Conservation (phyloP, 1,140 invertebrate species). For the Acromyrmex charruanus region DNA sequence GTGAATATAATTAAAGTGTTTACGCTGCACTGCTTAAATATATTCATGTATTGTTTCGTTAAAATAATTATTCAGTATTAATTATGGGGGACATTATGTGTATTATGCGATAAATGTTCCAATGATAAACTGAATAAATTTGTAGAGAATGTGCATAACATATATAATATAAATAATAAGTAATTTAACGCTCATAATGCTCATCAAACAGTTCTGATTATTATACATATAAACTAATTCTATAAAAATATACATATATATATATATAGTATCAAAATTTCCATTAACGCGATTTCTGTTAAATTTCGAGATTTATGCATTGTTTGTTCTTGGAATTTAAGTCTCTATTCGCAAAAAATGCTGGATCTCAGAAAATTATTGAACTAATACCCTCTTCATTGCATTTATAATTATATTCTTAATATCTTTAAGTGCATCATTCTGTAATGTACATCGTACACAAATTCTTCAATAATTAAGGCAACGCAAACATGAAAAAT, state of each 20-base stretch:
- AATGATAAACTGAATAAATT: slow-evolving; percentile 3
- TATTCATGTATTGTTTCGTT: background rate
- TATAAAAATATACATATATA: background rate
- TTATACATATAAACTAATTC: background rate
- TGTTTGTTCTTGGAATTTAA: background rate
- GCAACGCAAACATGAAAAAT: background rate
- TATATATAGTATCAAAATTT: slow-evolving; percentile 2
- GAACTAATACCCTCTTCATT: background rate
- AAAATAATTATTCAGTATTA: slow-evolving; percentile 2
- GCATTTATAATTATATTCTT: background rate
- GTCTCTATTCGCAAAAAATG: background rate
- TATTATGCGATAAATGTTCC: background rate
- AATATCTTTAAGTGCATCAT: background rate
- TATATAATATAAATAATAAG: background rate
- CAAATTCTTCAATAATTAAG: background rate
- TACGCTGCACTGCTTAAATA: background rate
- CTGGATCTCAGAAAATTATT: background rate
- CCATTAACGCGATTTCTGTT: background rate
- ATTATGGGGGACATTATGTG: background rate
- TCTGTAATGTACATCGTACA: background rate
- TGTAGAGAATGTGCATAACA: background rate
- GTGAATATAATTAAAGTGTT: background rate
- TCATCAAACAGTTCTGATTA: background rate
- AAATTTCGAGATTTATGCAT: background rate
- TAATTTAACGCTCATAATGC: slow-evolving; percentile 14